Evolutionary conservation across 2,797 vertebrate genomes (phyloP), one percentile per base, ranked within the genome.

Genomic region (Capromys pilorides): DNA sequence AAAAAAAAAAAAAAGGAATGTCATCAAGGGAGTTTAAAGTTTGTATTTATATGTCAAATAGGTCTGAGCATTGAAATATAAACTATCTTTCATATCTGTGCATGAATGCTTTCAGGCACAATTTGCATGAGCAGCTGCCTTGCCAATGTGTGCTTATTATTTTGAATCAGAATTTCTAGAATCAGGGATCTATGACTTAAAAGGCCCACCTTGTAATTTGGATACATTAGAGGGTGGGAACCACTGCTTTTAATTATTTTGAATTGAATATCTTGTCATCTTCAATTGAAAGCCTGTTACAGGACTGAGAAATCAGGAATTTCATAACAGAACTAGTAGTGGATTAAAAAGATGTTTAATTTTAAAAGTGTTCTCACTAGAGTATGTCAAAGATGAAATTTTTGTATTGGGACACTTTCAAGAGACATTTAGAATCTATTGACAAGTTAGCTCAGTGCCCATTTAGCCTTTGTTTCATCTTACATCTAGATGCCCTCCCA

Each of bases 21-120:
- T 51, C 24, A 78, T 57, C 54, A 88, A 88, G n/a, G 26, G 78
- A 54, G 87, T 69, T 64, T 87, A 94, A 88, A 94, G 19, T 81
- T 24, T 79, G 24, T 69, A 78, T 19, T 90, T 73, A 61, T n/a
- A 59, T 12, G 9, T 57, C 62, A 84, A 71, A 77, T 86, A 79
- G n/a, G 4, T 91, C 28, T 54, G 71, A 77, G 28, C 11, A 21
- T 79, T 88, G 12, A 41, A 45, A 12, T n/a, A 19, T 54, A 61
- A 85, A 81, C 64, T 39, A 0, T 77, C 18, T 93, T 87, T 84
- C 21, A n/a, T 87, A 8, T 86, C 13, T 45, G 12, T 36, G 4
- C 31, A 7, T 26, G 39, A 13, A 78, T 85, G 3, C 84, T 94
- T 91, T 49, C 51, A 57, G 59, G 13, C 16, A 45, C 28, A 69